Conservation (phyloP, 1,140 invertebrate species). For the Drosophila auraria region DNA sequence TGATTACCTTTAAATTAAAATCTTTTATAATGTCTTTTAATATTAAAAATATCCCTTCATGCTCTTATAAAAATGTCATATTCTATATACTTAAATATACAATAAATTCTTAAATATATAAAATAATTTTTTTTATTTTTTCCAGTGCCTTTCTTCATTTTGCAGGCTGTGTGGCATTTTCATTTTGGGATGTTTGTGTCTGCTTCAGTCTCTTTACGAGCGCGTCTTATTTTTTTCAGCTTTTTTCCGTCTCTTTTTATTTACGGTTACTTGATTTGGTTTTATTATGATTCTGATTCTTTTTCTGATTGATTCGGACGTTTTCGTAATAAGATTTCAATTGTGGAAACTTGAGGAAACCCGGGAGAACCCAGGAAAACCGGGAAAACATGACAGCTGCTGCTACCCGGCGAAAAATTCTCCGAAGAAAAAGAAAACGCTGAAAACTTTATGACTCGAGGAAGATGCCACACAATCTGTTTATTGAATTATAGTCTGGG, state of each 20-base stretch:
- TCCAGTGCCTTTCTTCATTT: slow-evolving; percentile 11
- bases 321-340: slow-evolving; percentile 51
- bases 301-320: slow-evolving; percentile 60
- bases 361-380: background rate
- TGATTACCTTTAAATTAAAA: too few relatives aligned
- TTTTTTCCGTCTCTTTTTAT: slow-evolving; percentile 45
- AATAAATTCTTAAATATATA: background rate
- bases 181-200: slow-evolving; percentile 46
- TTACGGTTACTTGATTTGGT: slow-evolving; percentile 71
- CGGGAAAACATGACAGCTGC: slow-evolving; percentile 21
- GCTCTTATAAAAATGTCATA: background rate
- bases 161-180: slow-evolving; percentile 70
- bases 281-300: slow-evolving; percentile 40
- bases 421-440: slow-evolving; percentile 39
- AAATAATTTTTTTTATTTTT: background rate
- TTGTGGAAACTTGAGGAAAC: slow-evolving; percentile 14
- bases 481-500: slow-evolving; percentile 80
- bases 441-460: slow-evolving; percentile 75
- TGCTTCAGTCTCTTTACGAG: slow-evolving; percentile 59
- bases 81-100: background rate
- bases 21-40: background rate
- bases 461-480: slow-evolving; percentile 69
- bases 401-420: slow-evolving; percentile 24
- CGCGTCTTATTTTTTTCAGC: slow-evolving; percentile 53
- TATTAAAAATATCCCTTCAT: too few relatives aligned